These are phyloP conservation scores for Dryobotodes eremita DNA, from an alignment of 2,888 invertebrate species.

Conservation along the genomic window DNA sequence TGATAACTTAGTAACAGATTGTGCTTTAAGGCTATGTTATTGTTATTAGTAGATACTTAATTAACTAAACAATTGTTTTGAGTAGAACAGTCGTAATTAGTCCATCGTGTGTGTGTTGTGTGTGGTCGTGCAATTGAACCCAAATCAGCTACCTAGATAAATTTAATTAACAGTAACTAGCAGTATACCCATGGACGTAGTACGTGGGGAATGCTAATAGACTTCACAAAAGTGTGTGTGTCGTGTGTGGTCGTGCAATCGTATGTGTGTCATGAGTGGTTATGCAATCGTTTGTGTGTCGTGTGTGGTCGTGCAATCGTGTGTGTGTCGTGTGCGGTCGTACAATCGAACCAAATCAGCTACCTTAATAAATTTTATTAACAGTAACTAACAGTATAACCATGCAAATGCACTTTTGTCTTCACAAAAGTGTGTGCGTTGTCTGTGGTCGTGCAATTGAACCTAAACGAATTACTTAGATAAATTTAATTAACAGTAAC, in stretches of 20 bases:
- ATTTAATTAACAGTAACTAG: conserved; percentile 34
- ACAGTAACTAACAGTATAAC: conserved; percentile 13
- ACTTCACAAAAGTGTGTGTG: no score
- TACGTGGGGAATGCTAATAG: conserved; percentile 14
- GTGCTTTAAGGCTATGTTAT: background rate
- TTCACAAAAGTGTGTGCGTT: no score
- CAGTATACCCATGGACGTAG: background rate
- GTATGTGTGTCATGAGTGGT: no score
- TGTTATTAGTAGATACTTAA: no score
- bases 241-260: no score
- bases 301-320: no score
- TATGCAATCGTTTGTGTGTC: no score
- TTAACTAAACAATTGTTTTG: no score
- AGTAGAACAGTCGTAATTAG: no score
- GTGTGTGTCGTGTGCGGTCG: no score
- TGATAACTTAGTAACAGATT: background rate
- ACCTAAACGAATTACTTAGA: conserved; percentile 30
- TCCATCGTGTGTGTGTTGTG: no score
- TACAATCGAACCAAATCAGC: conserved; percentile 18
- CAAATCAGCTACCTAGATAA: conserved; percentile 30
- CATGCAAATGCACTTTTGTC: no score
- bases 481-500: conserved; percentile 35
- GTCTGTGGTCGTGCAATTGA: background rate
- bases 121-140: background rate
- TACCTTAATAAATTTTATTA: conserved; percentile 36